Evolutionary conservation across 1,140 invertebrate genomes (phyloP).

Genomic region (Helicoverpa zea): DNA sequence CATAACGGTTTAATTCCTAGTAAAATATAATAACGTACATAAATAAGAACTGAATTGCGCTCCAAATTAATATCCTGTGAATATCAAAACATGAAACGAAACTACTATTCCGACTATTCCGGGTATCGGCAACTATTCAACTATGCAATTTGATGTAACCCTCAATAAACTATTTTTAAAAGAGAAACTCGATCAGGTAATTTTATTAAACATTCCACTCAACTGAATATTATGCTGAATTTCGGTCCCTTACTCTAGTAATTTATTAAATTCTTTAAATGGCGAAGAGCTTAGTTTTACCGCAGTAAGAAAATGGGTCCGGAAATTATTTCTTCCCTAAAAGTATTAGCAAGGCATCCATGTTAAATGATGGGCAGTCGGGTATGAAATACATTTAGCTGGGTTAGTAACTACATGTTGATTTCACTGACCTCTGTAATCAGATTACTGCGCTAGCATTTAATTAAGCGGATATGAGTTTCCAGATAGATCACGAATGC

Average conservation of each 20-base stretch:
- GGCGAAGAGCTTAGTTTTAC: background rate
- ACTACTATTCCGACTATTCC: conserved; percentile 17
- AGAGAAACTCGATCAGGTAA: background rate
- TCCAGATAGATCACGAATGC: conserved; percentile 46
- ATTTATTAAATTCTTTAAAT: too few species aligned
- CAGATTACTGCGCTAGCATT: conserved; percentile 46
- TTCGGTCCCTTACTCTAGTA: background rate
- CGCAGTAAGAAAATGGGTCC: background rate
- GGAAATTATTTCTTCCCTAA: background rate
- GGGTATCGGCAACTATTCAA: background rate
- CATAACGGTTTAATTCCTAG: background rate
- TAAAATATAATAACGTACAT: background rate
- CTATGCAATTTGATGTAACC: background rate
- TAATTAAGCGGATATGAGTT: conserved; percentile 55
- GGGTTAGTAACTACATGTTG: conserved; percentile 21
- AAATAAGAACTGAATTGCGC: background rate
- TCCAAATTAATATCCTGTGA: background rate
- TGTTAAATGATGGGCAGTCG: conserved; percentile 22
- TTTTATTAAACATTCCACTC: conserved; percentile 1
- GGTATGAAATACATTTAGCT: conserved; percentile 29
- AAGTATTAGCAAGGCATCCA: conserved; percentile 14
- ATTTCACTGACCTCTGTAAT: conserved; percentile 51
- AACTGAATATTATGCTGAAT: background rate
- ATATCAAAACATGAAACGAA: background rate
- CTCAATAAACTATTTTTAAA: background rate